Conservation (phyloP, 2,113 vertebrate genomes). For the Psammodynastes pulverulentus region DNA sequence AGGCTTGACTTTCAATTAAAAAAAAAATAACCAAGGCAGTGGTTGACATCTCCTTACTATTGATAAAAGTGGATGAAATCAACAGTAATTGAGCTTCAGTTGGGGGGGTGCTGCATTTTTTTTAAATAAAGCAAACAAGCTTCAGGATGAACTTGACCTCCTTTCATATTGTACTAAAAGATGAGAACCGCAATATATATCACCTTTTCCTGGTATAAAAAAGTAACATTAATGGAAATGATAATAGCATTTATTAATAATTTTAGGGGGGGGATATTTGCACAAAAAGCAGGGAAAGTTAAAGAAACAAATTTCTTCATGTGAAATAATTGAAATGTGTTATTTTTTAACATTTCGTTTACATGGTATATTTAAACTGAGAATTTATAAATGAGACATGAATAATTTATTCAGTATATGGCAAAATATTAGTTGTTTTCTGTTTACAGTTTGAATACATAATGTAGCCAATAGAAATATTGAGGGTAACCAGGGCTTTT, state of each 20-base stretch:
- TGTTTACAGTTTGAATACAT: slow-evolving; percentile 24
- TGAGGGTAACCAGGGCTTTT: neutral
- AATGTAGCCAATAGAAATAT: neutral
- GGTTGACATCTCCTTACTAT: neutral
- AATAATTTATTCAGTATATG: slow-evolving; percentile 19
- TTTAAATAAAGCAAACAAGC: neutral
- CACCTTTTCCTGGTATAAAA: neutral
- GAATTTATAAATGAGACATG: slow-evolving; percentile 2
- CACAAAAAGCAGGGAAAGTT: neutral
- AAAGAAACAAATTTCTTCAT: slow-evolving; percentile 14
- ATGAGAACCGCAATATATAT: neutral
- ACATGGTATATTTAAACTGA: slow-evolving; percentile 7
- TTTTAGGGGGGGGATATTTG: neutral
- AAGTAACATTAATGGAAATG: neutral
- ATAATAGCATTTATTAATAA: neutral
- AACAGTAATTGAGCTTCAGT: neutral
- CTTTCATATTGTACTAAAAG: neutral
- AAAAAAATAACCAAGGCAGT: neutral
- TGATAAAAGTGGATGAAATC: neutral
- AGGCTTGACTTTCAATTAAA: neutral
- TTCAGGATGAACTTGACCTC: neutral
- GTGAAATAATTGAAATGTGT: neutral
- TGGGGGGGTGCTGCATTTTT: neutral
- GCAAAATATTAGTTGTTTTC: slow-evolving; percentile 1
- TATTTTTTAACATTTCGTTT: slow-evolving; percentile 9